Evolutionary conservation across 2,888 invertebrate genomes (phyloP).

Genomic region (Hemaris fuciformis): DNA sequence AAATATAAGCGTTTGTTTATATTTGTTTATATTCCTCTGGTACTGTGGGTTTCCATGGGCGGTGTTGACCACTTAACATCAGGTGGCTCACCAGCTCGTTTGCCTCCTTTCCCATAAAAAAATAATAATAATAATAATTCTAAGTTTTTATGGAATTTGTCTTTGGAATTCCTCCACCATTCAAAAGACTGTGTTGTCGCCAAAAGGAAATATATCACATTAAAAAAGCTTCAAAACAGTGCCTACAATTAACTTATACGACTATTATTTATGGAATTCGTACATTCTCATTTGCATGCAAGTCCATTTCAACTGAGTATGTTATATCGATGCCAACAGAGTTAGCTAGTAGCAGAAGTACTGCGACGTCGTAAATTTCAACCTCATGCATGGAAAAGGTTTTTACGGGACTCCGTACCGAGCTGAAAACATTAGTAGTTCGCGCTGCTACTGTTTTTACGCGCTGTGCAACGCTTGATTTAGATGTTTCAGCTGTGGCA

Average conservation of each 20-base stretch:
- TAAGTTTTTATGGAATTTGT: too few species aligned
- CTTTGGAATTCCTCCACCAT: too few species aligned
- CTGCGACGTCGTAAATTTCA: not conserved
- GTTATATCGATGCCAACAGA: not conserved
- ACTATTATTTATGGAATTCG: not conserved
- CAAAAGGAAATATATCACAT: too few species aligned
- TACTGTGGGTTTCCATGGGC: too few species aligned
- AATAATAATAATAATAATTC: too few species aligned
- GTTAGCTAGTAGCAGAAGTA: not conserved
- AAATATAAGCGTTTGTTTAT: too few species aligned
- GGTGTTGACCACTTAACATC: too few species aligned
- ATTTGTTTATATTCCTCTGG: too few species aligned
- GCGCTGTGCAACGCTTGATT: not conserved
- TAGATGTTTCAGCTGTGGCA: not conserved
- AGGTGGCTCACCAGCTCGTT: too few species aligned
- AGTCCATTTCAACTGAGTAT: not conserved
- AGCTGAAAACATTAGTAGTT: not conserved
- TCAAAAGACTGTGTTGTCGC: too few species aligned
- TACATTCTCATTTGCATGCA: not conserved
- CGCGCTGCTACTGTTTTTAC: not conserved
- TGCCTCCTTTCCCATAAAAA: too few species aligned
- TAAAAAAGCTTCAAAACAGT: too few species aligned
- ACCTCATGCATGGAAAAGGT: not conserved
- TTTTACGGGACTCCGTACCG: not conserved
- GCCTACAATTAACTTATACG: not conserved